Percentiles rank a stretch among this genome's conserved stretches.
These are phyloP conservation scores for Philantomba maxwellii DNA, from an alignment of 2,113 vertebrate genomes.

Conservation along the genomic window DNA sequence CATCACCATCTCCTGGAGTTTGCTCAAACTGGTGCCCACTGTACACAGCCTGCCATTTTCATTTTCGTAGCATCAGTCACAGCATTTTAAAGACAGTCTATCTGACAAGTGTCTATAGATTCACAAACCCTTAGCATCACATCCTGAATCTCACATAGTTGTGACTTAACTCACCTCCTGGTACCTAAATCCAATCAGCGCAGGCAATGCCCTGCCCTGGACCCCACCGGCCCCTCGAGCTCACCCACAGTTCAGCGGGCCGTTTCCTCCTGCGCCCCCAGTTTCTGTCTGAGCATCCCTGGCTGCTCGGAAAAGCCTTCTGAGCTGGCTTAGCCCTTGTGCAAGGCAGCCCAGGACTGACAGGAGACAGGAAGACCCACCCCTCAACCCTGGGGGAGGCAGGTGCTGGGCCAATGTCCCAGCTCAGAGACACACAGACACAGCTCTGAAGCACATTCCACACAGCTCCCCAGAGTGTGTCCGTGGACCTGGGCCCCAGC, in stretches of 20 bases:
- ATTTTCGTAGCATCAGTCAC: not conserved
- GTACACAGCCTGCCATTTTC: fast-evolving
- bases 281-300: not conserved
- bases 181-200: fast-evolving
- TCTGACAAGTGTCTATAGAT: not conserved
- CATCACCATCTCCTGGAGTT: not conserved
- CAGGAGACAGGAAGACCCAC: not conserved
- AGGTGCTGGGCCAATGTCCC: not conserved
- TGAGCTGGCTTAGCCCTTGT: not conserved
- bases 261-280: fast-evolving
- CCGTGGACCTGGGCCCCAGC: fast-evolving
- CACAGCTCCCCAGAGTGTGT: fast-evolving
- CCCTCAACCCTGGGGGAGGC: fast-evolving
- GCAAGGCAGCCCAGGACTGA: not conserved
- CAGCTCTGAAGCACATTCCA: fast-evolving
- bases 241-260: fast-evolving
- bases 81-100: not conserved
- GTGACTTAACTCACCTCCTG: not conserved
- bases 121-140: not conserved
- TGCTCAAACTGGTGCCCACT: not conserved
- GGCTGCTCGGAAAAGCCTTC: not conserved
- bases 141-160: not conserved
- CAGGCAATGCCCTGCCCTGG: too few species aligned
- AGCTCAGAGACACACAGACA: not conserved
- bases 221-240: fast-evolving